phyloP scores from a whole-genome alignment of 1,140 invertebrate species.

The Drosophila yakuba region DNA sequence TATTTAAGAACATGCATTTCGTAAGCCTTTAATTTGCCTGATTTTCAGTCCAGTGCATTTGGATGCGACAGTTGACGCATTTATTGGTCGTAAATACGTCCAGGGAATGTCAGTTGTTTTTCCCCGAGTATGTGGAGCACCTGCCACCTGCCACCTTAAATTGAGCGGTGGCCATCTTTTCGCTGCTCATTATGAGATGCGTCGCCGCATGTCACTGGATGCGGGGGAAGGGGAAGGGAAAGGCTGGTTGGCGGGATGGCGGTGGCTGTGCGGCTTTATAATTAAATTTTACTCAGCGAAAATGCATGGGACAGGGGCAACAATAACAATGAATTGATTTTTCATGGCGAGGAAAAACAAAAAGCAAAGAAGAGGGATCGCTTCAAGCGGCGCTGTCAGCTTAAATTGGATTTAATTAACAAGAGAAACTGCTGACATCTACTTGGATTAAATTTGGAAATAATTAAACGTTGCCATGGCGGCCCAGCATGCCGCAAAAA shows the following conservation, averaged over 20 bases:
- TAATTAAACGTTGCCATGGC: conserved; percentile 55
- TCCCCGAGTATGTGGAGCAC: background rate
- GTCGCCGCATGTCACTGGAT: conserved; percentile 50
- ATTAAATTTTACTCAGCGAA: conserved; percentile 58
- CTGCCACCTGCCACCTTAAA: conserved; percentile 1
- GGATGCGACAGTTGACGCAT: conserved; percentile 22
- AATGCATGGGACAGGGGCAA: conserved; percentile 26
- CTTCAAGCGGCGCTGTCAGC: conserved; percentile 37
- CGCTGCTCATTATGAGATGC: conserved; percentile 38
- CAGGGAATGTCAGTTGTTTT: conserved; percentile 37
- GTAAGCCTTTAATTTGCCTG: conserved; percentile 20
- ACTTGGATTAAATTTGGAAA: conserved; percentile 54
- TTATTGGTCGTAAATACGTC: conserved; percentile 49
- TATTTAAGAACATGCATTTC: background rate
- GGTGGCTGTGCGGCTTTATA: conserved; percentile 46
- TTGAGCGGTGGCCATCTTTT: conserved; percentile 7
- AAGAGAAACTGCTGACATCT: conserved; percentile 45
- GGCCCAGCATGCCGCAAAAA: conserved; percentile 26
- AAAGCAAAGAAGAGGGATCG: background rate
- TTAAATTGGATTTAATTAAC: conserved; percentile 65
- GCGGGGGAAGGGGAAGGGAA: background rate
- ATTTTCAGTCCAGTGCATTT: background rate
- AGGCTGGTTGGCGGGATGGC: background rate
- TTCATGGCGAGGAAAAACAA: conserved; percentile 18
- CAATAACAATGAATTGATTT: conserved; percentile 41